A percentile compares a stretch with the other conserved stretches of the same genome.
These are phyloP conservation scores for Tiliacea citrago DNA, from an alignment of 2,888 invertebrate genomes.

Conservation along the genomic window DNA sequence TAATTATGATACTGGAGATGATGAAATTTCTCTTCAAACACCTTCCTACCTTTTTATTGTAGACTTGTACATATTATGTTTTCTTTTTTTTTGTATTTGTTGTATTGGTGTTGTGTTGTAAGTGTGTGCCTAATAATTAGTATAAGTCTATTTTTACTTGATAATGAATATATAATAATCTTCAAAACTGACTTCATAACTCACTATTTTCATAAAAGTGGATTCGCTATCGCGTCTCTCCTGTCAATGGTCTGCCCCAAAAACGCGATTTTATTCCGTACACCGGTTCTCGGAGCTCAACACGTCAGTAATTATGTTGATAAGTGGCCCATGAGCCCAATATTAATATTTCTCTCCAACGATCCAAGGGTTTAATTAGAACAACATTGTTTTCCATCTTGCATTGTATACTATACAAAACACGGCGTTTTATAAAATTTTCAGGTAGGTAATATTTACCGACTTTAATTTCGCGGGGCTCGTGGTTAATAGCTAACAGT, in stretches of 20 bases:
- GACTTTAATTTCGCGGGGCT: background rate
- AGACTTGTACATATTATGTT: too few relatives aligned
- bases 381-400: constrained; percentile 59
- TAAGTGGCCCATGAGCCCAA: constrained; percentile 63
- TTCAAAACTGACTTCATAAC: too few relatives aligned
- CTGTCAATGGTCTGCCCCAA: background rate
- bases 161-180: too few relatives aligned
- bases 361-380: constrained; percentile 67
- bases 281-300: constrained; percentile 53
- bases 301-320: constrained; percentile 70
- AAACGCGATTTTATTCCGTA: constrained; percentile 51
- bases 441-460: background rate
- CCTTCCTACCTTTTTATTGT: too few relatives aligned
- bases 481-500: background rate
- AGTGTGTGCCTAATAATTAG: too few relatives aligned
- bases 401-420: constrained; percentile 37
- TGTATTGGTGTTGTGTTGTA: too few relatives aligned
- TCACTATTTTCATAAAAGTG: too few relatives aligned
- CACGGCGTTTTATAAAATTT: constrained; percentile 24
- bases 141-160: too few relatives aligned
- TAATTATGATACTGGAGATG: too few relatives aligned
- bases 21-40: too few relatives aligned
- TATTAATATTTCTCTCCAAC: constrained; percentile 63
- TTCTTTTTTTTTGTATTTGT: too few relatives aligned
- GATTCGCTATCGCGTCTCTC: constrained; percentile 19